A percentile compares a stretch with the other conserved stretches of the same genome.
These are phyloP conservation scores for Xenops minutus DNA, from an alignment of 2,797 vertebrate genomes.

Conservation along the genomic window DNA sequence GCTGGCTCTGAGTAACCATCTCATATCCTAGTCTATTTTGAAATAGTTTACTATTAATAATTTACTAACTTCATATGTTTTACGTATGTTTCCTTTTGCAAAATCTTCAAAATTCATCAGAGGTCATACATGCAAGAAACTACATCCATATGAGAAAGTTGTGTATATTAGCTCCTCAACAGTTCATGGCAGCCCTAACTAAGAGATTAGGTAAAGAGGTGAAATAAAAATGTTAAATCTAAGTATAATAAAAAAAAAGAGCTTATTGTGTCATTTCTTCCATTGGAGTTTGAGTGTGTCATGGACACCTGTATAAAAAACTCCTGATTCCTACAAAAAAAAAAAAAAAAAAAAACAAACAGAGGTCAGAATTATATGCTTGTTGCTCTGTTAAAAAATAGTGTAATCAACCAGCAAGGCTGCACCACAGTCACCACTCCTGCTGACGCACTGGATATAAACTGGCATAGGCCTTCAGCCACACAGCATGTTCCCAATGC, in stretches of 20 bases:
- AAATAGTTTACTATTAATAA: background rate
- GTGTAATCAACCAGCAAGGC: background rate
- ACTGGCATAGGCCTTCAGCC: background rate
- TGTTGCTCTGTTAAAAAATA: background rate
- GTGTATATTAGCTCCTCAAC: background rate
- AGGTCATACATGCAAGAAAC: background rate
- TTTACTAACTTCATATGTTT: background rate
- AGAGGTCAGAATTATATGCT: background rate
- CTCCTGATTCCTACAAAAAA: background rate
- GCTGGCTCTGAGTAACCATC: background rate
- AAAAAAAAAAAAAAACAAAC: background rate
- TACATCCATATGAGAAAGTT: background rate
- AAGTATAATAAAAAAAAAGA: background rate
- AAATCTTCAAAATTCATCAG: background rate
- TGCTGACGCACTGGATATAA: background rate
- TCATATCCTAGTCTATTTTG: background rate
- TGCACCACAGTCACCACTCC: background rate
- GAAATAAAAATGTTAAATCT: background rate
- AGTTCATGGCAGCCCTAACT: background rate
- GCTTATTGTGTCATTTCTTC: background rate
- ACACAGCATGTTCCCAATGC: rapidly evolving
- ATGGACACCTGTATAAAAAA: background rate
- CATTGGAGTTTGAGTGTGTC: background rate
- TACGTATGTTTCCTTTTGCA: background rate
- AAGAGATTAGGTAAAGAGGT: background rate